Evolutionary conservation across 2,888 invertebrate genomes (phyloP), one percentile per base, ranked within the genome.

Genomic region (Zhengitettix transpicula): DNA sequence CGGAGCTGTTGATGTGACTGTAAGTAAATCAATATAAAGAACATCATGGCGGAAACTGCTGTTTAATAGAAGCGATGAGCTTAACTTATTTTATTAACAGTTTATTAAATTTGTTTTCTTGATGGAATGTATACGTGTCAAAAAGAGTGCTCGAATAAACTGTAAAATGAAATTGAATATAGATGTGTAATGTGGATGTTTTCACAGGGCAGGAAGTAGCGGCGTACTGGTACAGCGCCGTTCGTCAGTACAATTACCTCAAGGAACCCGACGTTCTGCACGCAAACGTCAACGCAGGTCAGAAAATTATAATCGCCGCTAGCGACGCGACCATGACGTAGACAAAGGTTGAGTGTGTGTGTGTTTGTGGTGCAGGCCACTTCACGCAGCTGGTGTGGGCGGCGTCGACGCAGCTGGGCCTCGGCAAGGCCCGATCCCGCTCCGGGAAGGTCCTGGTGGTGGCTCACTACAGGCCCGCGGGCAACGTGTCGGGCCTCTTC

Each of bases 381-480:
- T 91, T 91, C 73, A 89, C 89, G 0, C 91, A 91, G 74, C 78
- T 92, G 72, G 87, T 91, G 40, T 92, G 92, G 91, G 81, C 82
- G 47, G 79, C 78, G 55, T 87, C 86, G 2, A 79, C 81, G 54
- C 81, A 83, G 70, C 83, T 90, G 69, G 91, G 92, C 3, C 81
- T 91, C 1, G 91, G 89, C 10, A 88, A 87, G 69, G 89, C 89
- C 1, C 79, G 83, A 58, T 86, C 86, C 42, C 76, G 85, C 53
- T 84, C 85, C 15, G 89, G 89, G 14, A 87, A 87, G 69, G 78
- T 87, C 55, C 84, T 89, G 64, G 89, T 91, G 0, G 91, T 91
- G 1, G 89, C 88, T 15, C 87, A 88, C 73, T 92, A 91, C 71
- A 80, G 83, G 51, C 90, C 91, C 0, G 83, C 87, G 0, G 92